These are phyloP conservation scores for Nomada fucata DNA, from an alignment of 2,888 invertebrate genomes.

Conservation along the genomic window DNA sequence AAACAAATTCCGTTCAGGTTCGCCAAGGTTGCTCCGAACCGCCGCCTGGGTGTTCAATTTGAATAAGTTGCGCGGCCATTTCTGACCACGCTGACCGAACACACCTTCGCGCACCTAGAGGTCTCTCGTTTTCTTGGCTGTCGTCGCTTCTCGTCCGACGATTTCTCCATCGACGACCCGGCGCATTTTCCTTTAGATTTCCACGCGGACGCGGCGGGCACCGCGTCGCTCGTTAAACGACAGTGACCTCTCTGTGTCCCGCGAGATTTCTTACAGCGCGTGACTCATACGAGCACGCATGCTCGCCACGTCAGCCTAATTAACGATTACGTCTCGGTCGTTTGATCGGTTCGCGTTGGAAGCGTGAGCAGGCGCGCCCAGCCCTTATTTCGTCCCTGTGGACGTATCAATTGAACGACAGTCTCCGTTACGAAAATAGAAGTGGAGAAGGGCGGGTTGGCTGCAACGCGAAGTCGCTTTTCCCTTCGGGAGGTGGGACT, in stretches of 20 bases:
- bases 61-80: not conserved
- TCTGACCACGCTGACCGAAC: no score
- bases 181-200: slow-evolving; percentile 48
- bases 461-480: not conserved
- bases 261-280: slow-evolving; percentile 67
- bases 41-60: not conserved
- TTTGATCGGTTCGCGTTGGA: slow-evolving; percentile 61
- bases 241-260: slow-evolving; percentile 18
- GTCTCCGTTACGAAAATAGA: not conserved
- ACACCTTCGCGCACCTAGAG: no score
- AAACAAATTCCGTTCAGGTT: not conserved
- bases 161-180: slow-evolving; percentile 19
- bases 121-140: no score
- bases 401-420: slow-evolving; percentile 38
- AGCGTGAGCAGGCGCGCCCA: slow-evolving; percentile 24
- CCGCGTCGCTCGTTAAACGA: slow-evolving; percentile 54
- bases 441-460: not conserved
- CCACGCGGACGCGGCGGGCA: slow-evolving; percentile 41
- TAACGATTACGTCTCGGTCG: slow-evolving; percentile 68
- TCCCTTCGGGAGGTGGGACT: not conserved
- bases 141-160: no score
- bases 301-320: slow-evolving; percentile 70
- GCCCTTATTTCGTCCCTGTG: slow-evolving; percentile 1
- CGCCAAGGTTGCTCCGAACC: not conserved
- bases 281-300: slow-evolving; percentile 68